Conservation (phyloP, 2,113 vertebrate genomes). For the Pelecanus crispus region DNA sequence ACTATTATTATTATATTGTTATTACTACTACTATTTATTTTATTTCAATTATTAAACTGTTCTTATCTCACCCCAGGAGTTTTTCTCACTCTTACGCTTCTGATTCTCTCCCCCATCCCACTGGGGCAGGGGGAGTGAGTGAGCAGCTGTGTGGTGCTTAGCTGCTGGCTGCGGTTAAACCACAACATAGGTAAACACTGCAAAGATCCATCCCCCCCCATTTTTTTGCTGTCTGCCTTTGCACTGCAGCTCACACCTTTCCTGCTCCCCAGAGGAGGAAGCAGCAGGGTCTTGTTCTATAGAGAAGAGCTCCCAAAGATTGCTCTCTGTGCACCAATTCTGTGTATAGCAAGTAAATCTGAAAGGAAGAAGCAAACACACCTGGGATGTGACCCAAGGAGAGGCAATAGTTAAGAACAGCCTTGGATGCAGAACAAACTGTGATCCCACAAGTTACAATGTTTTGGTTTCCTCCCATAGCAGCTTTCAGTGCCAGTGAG, state of each 20-base stretch:
- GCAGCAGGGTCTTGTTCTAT: not conserved
- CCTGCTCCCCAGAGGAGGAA: not conserved
- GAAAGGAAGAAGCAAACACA: not conserved
- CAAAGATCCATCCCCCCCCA: not conserved
- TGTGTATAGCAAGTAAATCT: not conserved
- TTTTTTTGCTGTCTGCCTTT: not conserved
- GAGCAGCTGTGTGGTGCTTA: too few relatives aligned
- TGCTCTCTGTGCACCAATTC: not conserved
- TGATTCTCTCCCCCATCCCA: too few relatives aligned
- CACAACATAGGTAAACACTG: not conserved
- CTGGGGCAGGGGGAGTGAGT: too few relatives aligned
- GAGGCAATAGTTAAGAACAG: not conserved
- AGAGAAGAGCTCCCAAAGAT: not conserved
- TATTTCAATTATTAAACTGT: too few relatives aligned
- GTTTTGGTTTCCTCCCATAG: not conserved
- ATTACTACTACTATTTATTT: too few relatives aligned
- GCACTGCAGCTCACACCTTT: not conserved
- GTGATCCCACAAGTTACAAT: accelerated
- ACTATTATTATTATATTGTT: too few relatives aligned
- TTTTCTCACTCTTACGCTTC: too few relatives aligned
- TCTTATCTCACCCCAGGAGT: too few relatives aligned
- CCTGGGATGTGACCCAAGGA: not conserved
- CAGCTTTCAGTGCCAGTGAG: not conserved
- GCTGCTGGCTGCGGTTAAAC: too few relatives aligned
- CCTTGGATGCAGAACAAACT: not conserved